These are phyloP conservation scores for Muntiacus muntjak DNA, from an alignment of 2,113 vertebrate genomes.

Conservation along the genomic window DNA sequence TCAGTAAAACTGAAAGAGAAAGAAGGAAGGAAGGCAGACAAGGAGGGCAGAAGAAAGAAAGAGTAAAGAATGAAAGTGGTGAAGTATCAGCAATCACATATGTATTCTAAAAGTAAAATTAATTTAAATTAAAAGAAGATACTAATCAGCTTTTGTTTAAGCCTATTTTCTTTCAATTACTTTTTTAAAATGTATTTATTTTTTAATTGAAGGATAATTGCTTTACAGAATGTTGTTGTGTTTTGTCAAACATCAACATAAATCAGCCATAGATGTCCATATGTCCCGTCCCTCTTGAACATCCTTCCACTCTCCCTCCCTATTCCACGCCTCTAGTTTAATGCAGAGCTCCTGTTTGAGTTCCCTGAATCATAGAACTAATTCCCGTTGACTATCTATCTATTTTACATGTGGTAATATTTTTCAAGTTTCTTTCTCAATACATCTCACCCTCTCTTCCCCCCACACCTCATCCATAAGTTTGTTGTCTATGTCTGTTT, in stretches of 20 bases:
- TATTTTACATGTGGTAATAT: background rate
- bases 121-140: background rate
- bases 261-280: background rate
- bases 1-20: background rate
- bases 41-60: background rate
- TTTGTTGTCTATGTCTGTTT: background rate
- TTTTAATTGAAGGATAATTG: background rate
- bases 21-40: background rate
- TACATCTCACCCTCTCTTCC: background rate
- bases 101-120: background rate
- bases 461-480: fast-evolving
- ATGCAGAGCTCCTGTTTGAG: background rate
- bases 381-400: background rate
- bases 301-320: background rate
- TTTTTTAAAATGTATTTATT: background rate
- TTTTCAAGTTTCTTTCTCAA: background rate
- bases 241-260: background rate
- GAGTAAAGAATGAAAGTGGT: background rate
- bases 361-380: background rate
- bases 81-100: background rate
- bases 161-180: background rate
- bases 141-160: background rate
- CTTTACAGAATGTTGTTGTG: background rate
- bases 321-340: background rate
- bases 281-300: background rate